Conservation (phyloP, 92 coral and sea anemone genomes). For the Paramuricea clavata region DNA sequence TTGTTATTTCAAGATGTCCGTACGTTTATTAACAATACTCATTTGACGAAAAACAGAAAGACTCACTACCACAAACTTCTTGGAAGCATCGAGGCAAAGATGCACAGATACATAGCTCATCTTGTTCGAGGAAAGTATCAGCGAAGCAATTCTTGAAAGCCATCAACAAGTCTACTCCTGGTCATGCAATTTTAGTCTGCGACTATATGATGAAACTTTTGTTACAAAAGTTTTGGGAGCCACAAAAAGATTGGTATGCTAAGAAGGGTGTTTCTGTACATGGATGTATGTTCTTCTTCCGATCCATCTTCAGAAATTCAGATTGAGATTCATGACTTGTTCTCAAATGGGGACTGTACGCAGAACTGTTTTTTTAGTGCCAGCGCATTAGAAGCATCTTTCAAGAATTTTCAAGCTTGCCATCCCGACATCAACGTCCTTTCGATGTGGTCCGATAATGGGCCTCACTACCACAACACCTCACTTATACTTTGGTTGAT, state of each 20-base stretch:
- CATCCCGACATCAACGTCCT: constrained; percentile 1
- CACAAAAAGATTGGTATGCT: constrained; percentile 53
- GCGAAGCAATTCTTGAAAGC: constrained; percentile 38
- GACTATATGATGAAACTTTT: constrained; percentile 58
- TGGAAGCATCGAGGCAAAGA: neutral
- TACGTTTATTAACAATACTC: neutral
- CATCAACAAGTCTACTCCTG: constrained; percentile 9
- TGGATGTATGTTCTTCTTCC: constrained; percentile 48
- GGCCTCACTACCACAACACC: constrained; percentile 9
- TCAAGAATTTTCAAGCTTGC: constrained; percentile 14
- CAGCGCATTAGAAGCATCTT: constrained; percentile 31
- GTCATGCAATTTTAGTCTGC: constrained; percentile 38
- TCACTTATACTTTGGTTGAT: constrained; percentile 3
- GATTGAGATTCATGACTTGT: neutral
- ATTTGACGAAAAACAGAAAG: neutral
- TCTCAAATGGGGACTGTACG: neutral
- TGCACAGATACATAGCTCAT: constrained; percentile 33
- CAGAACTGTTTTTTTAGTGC: constrained; percentile 34
- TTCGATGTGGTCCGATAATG: constrained; percentile 35
- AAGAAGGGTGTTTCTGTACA: constrained; percentile 53
- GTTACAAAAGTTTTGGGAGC: constrained; percentile 57
- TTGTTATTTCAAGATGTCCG: neutral
- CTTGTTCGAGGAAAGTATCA: constrained; percentile 49
- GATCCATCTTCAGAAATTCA: neutral
- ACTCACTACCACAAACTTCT: neutral